Conservation (phyloP, 2,888 invertebrate species). For the Drosophila quinaria region DNA sequence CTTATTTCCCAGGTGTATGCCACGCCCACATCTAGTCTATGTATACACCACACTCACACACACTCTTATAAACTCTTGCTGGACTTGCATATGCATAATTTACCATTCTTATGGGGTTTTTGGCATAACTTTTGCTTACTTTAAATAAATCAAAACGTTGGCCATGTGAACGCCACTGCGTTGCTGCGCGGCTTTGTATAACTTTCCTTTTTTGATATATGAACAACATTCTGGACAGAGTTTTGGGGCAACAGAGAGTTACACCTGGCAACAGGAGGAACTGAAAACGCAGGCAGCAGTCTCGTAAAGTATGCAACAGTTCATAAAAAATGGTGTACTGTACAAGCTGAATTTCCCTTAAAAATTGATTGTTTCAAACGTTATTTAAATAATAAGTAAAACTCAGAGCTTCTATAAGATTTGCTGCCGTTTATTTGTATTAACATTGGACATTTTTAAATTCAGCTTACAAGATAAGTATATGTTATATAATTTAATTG, state of each 20-base stretch:
- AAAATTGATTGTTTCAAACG: conserved; percentile 28
- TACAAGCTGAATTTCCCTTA: conserved; percentile 12
- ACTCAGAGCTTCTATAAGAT: not conserved
- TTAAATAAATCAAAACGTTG: conserved; percentile 76
- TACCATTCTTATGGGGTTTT: conserved; percentile 67
- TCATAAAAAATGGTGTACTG: conserved; percentile 51
- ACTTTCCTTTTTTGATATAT: conserved; percentile 65
- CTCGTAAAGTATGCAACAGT: conserved; percentile 72
- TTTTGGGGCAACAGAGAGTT: conserved; percentile 24
- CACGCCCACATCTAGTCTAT: conserved; percentile 15
- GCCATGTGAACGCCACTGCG: conserved; percentile 46
- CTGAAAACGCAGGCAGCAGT: conserved; percentile 28
- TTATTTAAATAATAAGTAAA: not conserved
- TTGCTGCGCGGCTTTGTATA: conserved; percentile 46
- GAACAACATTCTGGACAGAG: conserved; percentile 46
- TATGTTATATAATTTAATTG: not conserved
- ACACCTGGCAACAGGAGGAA: conserved; percentile 12
- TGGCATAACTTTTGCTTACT: conserved; percentile 77
- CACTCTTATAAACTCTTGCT: conserved; percentile 1
- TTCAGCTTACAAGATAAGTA: not conserved
- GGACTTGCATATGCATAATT: conserved; percentile 64
- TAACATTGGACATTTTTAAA: not conserved
- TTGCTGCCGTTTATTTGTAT: not conserved
- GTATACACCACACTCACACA: not conserved
- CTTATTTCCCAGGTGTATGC: conserved; percentile 68